phyloP scores from a whole-genome alignment of 2,797 vertebrate species.

The Coendou prehensilis region DNA sequence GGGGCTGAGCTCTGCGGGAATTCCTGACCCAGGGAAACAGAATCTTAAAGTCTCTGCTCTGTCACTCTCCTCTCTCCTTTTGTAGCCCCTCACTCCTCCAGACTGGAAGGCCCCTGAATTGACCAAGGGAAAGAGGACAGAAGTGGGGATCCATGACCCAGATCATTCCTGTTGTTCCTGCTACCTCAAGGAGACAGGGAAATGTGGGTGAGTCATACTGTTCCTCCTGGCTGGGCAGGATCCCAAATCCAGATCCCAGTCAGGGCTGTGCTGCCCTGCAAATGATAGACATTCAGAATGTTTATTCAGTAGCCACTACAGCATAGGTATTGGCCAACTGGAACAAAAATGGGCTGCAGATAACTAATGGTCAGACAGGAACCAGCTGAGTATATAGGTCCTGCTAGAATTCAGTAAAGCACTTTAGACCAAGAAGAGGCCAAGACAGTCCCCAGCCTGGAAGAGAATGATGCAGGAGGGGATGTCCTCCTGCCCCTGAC shows the following conservation, averaged over 20 bases:
- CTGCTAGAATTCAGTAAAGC: conserved; percentile 22
- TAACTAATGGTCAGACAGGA: not conserved
- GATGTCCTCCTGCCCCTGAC: not conserved
- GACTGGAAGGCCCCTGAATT: conserved; percentile 40
- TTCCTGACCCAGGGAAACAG: not conserved
- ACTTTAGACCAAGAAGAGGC: not conserved
- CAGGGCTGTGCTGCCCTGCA: not conserved
- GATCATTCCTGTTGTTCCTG: conserved; percentile 16
- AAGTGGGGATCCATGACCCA: not conserved
- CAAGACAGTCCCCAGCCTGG: not conserved
- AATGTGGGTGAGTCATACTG: not conserved
- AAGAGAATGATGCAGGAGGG: not conserved
- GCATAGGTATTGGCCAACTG: not conserved
- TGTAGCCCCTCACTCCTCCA: not conserved
- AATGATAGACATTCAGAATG: not conserved
- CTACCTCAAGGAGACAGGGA: not conserved
- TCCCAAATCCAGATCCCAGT: not conserved
- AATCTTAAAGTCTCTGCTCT: not conserved
- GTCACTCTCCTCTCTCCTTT: not conserved
- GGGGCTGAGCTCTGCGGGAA: not conserved
- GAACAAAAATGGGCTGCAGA: not conserved
- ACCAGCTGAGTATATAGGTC: not conserved
- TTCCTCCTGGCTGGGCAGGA: not conserved
- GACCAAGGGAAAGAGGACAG: conserved; percentile 10
- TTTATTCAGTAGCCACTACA: not conserved